A percentile compares a stretch with the other conserved stretches of the same genome.
Evolutionary conservation across 92 coral and sea anemone genomes (phyloP).

Genomic region (Porites divaricata): DNA sequence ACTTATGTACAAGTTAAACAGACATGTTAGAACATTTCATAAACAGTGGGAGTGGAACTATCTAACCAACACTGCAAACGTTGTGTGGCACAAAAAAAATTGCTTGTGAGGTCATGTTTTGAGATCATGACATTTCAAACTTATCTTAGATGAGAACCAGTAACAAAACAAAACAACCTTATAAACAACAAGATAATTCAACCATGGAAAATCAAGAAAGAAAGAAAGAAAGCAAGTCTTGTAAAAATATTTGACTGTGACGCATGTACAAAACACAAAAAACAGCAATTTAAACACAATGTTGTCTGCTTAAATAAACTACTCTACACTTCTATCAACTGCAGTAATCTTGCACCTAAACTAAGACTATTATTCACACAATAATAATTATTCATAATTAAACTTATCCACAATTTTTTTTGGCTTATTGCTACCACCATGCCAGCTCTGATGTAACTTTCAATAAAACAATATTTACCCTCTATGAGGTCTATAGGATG

Average conservation of each 20-base stretch:
- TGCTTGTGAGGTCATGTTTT: background rate
- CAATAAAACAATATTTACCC: background rate
- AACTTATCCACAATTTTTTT: background rate
- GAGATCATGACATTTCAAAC: background rate
- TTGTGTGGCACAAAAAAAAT: background rate
- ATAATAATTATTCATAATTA: background rate
- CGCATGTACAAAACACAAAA: background rate
- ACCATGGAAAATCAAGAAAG: background rate
- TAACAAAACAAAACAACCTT: too few relatives aligned
- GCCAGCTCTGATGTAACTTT: background rate
- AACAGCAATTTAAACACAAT: background rate
- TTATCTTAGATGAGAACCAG: too few relatives aligned
- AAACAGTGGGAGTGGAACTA: background rate
- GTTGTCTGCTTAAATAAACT: background rate
- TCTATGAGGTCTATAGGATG: conserved; percentile 19
- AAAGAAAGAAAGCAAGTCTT: too few relatives aligned
- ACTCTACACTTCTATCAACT: background rate
- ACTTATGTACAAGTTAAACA: conserved; percentile 15
- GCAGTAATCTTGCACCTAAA: background rate
- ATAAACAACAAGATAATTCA: background rate
- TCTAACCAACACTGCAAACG: too few relatives aligned
- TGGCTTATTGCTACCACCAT: background rate
- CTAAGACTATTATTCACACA: background rate
- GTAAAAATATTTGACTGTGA: background rate
- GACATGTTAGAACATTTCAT: background rate